Evolutionary conservation across 2,888 invertebrate genomes (phyloP), one percentile per base, ranked within the genome.

Genomic region (Tridacna crocea): DNA sequence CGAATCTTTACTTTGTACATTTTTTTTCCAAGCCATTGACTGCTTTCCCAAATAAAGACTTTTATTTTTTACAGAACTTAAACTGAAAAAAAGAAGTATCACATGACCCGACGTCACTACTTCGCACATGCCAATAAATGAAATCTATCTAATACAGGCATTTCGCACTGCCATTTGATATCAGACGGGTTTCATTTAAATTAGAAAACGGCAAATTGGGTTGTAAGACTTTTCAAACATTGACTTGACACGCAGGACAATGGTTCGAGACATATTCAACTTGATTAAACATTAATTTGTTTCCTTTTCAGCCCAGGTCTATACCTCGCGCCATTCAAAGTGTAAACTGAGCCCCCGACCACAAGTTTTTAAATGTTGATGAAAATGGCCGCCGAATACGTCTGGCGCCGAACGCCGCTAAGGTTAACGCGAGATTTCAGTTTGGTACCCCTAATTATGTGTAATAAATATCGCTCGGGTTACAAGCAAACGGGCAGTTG

Each of bases 281-380:
- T 80, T 80, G 80, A 77, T 83, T 80, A 80, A 80, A 83, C 80
- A 80, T 80, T 80, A 83, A 83, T 83, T 80, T 83, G 83, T 83
- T 83, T 83, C 83, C 73, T 58, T 83, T 80, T 73, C 51, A 55
- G 48, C 77, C 83, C 74, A 47, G 46, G 47, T 58, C n/a, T 47
- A 75, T 75, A 75, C 75, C 46, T 75, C 75, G 63, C 70, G 22
- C 63, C 68, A 55, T 75, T 70, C 26, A 61, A 17, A 24, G 61
- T 36, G 74, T 24, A 79, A 78, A 55, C 46, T 27, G 70, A 78
- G 70, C 61, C 47, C 61, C 61, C n/a, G 47, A 36, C 72, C 12
- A 36, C 15, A 66, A 66, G 66, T 13, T 13, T 66, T 70, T 10
- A 70, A 70, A 70, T 51, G 70, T 51, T 48, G 70, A 70, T 48